Conservation (phyloP, 2,888 invertebrate genomes). For the Panzeria rudis region DNA sequence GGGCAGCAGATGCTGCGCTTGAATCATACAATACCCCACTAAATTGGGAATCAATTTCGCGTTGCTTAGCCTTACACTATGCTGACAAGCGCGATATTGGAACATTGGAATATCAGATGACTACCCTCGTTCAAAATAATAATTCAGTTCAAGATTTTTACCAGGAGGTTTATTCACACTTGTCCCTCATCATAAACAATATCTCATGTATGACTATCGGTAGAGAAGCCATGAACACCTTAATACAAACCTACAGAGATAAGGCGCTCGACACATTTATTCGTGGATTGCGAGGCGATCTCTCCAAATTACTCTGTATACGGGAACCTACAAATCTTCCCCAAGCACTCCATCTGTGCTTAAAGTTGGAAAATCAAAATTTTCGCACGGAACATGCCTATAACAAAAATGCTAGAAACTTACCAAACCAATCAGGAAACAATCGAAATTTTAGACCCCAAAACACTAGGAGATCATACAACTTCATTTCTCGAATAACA, state of each 20-base stretch:
- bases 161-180: constrained; percentile 46
- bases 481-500: too few species aligned
- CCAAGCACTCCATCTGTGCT: too few species aligned
- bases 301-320: too few species aligned
- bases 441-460: too few species aligned
- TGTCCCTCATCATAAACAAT: constrained; percentile 11
- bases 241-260: neutral
- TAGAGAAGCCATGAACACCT: neutral
- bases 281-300: too few species aligned
- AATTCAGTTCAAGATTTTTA: constrained; percentile 55
- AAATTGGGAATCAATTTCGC: constrained; percentile 33
- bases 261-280: neutral
- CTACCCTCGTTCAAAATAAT: constrained; percentile 7
- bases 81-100: constrained; percentile 16
- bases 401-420: too few species aligned
- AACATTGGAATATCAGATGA: constrained; percentile 35
- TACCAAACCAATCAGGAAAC: too few species aligned
- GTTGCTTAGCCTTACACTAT: constrained; percentile 14
- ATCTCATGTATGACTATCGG: neutral
- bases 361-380: too few species aligned
- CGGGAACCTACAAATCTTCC: too few species aligned
- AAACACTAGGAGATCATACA: too few species aligned
- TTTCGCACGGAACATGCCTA: too few species aligned
- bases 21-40: too few species aligned
- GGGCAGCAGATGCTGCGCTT: neutral